Conservation (phyloP, 2,113 vertebrate species). For the Acrocephalus arundinaceus region DNA sequence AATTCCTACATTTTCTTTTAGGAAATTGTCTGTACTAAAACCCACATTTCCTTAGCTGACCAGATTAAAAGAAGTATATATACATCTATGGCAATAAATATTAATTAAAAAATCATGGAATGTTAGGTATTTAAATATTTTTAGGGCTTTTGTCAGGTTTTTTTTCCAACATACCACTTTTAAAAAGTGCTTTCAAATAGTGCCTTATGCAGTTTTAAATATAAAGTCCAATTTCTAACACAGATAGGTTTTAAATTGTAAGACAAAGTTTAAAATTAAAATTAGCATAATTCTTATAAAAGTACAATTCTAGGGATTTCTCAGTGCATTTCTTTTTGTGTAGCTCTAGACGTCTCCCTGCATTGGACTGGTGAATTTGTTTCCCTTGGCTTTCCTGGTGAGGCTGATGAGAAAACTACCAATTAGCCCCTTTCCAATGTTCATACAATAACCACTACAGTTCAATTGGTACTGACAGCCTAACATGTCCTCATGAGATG, state of each 20-base stretch:
- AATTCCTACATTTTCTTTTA: not conserved
- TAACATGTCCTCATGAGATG: not conserved
- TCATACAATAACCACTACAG: not conserved
- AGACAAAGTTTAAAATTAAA: not conserved
- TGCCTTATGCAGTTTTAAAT: not conserved
- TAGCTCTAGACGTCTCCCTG: not conserved
- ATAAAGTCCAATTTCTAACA: not conserved
- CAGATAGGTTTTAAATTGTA: not conserved
- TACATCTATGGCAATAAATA: not conserved
- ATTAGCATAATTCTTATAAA: not conserved
- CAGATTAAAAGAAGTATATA: not conserved
- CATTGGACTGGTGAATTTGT: not conserved
- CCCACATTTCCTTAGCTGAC: not conserved
- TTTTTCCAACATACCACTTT: not conserved
- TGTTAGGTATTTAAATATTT: not conserved
- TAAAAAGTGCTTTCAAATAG: not conserved
- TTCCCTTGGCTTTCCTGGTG: not conserved
- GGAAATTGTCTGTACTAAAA: not conserved
- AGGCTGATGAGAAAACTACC: not conserved
- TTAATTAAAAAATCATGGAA: not conserved
- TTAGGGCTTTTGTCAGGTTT: not conserved
- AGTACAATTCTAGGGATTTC: not conserved
- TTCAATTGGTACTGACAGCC: not conserved
- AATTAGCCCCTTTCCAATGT: not conserved
- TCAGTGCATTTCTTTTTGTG: not conserved